These are phyloP conservation scores for Benitochromis conjunctus DNA, from an alignment of 2,113 vertebrate genomes.

Conservation along the genomic window DNA sequence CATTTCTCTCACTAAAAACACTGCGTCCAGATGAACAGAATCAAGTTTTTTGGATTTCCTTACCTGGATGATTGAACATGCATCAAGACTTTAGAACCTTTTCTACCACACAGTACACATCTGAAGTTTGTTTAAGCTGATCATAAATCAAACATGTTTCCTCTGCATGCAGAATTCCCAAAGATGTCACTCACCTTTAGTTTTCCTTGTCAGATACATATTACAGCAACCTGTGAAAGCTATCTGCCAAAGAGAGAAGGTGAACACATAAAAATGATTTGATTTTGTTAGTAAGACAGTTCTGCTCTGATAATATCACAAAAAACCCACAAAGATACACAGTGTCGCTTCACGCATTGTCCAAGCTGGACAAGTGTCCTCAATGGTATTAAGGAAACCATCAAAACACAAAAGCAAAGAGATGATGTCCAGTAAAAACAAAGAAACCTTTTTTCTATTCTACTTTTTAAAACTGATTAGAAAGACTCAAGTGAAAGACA, in stretches of 20 bases:
- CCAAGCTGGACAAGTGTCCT: not conserved
- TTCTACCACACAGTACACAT: not conserved
- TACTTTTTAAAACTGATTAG: not conserved
- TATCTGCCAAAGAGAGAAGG: not conserved
- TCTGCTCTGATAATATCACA: not conserved
- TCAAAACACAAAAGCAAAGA: not conserved
- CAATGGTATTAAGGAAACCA: not conserved
- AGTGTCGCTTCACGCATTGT: not conserved
- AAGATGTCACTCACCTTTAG: no score
- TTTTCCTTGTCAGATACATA: not conserved
- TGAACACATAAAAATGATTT: not conserved
- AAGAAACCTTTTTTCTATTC: not conserved
- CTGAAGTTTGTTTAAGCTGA: not conserved
- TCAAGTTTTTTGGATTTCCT: no score
- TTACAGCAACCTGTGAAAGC: not conserved
- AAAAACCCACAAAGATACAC: not conserved
- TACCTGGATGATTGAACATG: no score
- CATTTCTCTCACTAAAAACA: no score
- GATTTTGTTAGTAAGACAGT: no score
- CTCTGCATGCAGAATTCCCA: not conserved
- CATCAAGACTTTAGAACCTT: no score
- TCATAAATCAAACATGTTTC: not conserved
- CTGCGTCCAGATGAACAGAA: no score
- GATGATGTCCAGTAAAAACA: not conserved
- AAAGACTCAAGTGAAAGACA: not conserved